phyloP scores from a whole-genome alignment of 2,797 vertebrate species.

The Hapalemur alaotrensis region DNA sequence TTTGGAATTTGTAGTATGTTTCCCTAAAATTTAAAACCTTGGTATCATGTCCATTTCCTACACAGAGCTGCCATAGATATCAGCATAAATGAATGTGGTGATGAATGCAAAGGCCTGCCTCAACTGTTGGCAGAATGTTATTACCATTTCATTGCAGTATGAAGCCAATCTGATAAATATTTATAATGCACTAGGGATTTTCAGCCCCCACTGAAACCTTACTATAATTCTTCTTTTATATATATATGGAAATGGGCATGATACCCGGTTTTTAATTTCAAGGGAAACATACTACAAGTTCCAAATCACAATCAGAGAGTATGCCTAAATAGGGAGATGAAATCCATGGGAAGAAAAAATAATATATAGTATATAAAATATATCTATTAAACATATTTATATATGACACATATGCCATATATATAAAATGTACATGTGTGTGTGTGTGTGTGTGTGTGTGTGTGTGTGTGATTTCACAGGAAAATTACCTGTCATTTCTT shows the following conservation, averaged over 20 bases:
- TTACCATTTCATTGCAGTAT: neutral
- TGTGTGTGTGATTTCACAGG: neutral
- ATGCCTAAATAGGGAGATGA: neutral
- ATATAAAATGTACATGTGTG: neutral
- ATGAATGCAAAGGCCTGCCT: neutral
- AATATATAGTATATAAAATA: neutral
- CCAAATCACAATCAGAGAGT: neutral
- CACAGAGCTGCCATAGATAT: neutral
- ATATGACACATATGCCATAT: neutral
- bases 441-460: neutral
- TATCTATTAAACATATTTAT: neutral
- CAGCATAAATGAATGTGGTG: neutral
- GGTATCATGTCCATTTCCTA: neutral
- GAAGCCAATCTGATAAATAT: neutral
- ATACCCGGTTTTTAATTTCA: neutral
- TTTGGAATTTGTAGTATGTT: neutral
- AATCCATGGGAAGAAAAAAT: neutral
- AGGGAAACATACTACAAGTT: neutral
- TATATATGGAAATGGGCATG: neutral
- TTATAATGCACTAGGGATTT: neutral
- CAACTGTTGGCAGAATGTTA: neutral
- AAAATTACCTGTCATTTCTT: neutral
- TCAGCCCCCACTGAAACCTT: neutral
- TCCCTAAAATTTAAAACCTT: neutral
- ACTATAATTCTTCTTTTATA: neutral